Evolutionary conservation across 2,888 invertebrate genomes (phyloP).

Genomic region (Aphidoletes aphidimyza): DNA sequence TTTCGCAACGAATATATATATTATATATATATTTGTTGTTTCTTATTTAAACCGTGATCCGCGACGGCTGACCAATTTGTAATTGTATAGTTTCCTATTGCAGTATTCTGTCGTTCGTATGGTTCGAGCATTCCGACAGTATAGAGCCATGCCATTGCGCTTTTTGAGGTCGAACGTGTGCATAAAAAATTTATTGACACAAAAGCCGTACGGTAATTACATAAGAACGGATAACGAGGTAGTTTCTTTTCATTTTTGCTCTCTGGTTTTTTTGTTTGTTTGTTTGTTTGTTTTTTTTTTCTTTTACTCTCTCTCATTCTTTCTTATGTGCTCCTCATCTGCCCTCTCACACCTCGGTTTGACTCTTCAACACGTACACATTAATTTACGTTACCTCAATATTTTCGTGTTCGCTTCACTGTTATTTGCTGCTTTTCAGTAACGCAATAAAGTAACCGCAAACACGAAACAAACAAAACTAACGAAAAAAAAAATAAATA

Average conservation of each 20-base stretch:
- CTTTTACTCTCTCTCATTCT: too few species aligned
- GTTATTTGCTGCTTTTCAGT: background rate
- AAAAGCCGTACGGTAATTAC: conserved; percentile 22
- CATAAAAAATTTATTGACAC: conserved; percentile 28
- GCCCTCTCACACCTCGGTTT: too few species aligned
- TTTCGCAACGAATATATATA: too few species aligned
- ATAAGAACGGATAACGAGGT: conserved; percentile 28
- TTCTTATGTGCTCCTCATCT: too few species aligned
- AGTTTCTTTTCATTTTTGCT: background rate
- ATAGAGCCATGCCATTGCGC: too few species aligned
- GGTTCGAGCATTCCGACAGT: conserved; percentile 2
- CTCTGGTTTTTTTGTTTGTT: too few species aligned
- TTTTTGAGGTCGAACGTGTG: conserved; percentile 46
- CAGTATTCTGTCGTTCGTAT: background rate
- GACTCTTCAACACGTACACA: background rate
- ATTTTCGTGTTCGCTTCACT: background rate
- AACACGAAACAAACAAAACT: background rate
- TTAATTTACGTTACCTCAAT: background rate
- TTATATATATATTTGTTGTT: too few species aligned
- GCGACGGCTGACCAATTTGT: too few species aligned
- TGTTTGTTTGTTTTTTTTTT: too few species aligned
- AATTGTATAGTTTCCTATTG: background rate
- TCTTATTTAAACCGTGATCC: too few species aligned
- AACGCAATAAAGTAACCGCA: too few species aligned
- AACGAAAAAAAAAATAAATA: too few species aligned